Percentiles rank a stretch among this genome's conserved stretches.
phyloP scores from a whole-genome alignment of 2,797 vertebrate species.

The Phyllotis vaccarum region DNA sequence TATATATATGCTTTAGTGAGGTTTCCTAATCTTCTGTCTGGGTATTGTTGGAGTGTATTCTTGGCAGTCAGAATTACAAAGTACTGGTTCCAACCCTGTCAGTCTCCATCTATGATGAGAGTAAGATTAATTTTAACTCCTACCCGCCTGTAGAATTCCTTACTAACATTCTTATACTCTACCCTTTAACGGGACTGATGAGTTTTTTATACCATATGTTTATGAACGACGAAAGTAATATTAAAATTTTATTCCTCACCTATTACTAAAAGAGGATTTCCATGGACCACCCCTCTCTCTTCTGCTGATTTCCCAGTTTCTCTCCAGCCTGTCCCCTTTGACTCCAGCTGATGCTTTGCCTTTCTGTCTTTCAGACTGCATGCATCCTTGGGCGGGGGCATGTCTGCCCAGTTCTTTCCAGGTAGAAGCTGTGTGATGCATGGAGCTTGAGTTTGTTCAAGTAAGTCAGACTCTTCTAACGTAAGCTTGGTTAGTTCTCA shows the following conservation, averaged over 20 bases:
- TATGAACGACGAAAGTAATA: constrained; percentile 20
- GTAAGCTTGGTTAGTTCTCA: background rate
- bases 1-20: accelerated
- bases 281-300: background rate
- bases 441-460: constrained; percentile 28
- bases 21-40: background rate
- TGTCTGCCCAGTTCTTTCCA: background rate
- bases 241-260: background rate
- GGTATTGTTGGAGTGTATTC: background rate
- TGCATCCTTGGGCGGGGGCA: too few relatives aligned
- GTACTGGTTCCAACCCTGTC: background rate
- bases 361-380: constrained; percentile 17
- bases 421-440: constrained; percentile 49
- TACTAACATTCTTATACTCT: background rate
- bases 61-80: background rate
- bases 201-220: background rate
- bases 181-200: background rate
- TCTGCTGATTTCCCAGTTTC: background rate
- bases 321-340: background rate
- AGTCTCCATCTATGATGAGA: background rate
- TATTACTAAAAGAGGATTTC: background rate
- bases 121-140: background rate
- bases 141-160: background rate
- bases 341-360: constrained; percentile 15
- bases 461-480: background rate